Evolutionary conservation across 2,113 vertebrate genomes (phyloP).

Genomic region (Tetraodon nigroviridis): DNA sequence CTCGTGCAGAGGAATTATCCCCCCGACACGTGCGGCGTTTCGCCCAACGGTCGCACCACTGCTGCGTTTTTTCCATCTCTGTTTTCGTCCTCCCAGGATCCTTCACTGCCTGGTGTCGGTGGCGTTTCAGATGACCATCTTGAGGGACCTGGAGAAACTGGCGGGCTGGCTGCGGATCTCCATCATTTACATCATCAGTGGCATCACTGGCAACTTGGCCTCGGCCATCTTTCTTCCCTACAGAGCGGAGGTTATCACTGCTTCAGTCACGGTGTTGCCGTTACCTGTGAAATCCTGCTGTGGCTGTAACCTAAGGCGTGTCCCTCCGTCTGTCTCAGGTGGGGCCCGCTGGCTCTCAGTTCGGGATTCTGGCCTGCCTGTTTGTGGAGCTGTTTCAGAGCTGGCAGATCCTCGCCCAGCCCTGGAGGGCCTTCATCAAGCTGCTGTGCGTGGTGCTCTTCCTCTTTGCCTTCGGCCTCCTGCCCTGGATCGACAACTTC

Average conservation of each 20-base stretch:
- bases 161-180: conserved; percentile 98
- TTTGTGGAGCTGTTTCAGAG: conserved; percentile 99
- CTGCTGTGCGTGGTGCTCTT: conserved; percentile 93
- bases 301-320: neutral
- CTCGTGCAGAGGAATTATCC: conserved; percentile 41
- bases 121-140: conserved; percentile 98
- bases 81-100: conserved; percentile 76
- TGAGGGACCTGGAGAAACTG: conserved; percentile 95
- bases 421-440: conserved; percentile 94
- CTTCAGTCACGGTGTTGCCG: neutral
- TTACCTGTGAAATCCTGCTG: too few species aligned
- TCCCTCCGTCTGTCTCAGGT: conserved; percentile 74
- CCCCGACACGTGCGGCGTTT: conserved; percentile 35
- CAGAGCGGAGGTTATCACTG: conserved; percentile 89
- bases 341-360: conserved; percentile 96
- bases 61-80: conserved; percentile 11
- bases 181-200: conserved; percentile 97
- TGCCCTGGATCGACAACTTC: conserved; percentile 99
- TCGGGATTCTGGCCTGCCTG: conserved; percentile 95
- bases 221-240: conserved; percentile 97
- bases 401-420: conserved; percentile 96
- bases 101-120: conserved; percentile 97
- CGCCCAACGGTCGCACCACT: conserved; percentile 3
- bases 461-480: conserved; percentile 93
- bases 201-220: conserved; percentile 94